Base-by-base conservation (phyloP, 2,888 invertebrate species). In the Craniophora ligustri region DNA sequence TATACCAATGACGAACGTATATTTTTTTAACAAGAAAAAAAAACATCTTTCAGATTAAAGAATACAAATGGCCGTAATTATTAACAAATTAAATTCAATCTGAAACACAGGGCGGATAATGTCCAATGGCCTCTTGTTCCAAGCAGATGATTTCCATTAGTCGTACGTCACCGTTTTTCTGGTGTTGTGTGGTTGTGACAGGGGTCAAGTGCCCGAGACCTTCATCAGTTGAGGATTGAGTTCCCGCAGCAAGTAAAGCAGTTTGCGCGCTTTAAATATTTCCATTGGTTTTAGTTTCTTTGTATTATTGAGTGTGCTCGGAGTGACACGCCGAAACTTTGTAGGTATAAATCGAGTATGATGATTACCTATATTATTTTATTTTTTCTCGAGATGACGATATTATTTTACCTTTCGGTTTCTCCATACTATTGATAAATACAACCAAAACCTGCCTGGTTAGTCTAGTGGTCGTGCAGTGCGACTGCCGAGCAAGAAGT, bases 141-240 rank as follows among this genome's bases (percentile, higher is more conserved):
- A 30, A 59, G 56, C 56, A 45, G 53, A 63, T 26, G n/a, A 55
- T 7, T 67, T 46, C 50, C 58, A 62, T 63, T 68, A 67, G 62
- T 67, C 65, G 62, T 55, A 53, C 56, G 70, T 64, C 67, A 65
- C 66, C 71, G 11, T 76, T 81, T 79, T 69, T 79, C 73, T 67
- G 59, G 50, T 57, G 56, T 67, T 61, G 67, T 46, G 32, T 81
- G 80, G 16, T 47, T 47, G 50, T 77, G 81, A 81, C 81, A 79
- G 76, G 76, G 81, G 78, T 76, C 67, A 57, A 56, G 31, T 11
- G 21, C 18, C 11, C 30, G 32, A 41, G 71, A 78, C 80, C 78
- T 75, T 73, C 73, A 72, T 81, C 81, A 80, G 60, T 50, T 67
- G 61, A 67, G 57, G 32, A 49, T 56, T 39, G 38, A 67, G 26